Percentiles rank a stretch among this genome's conserved stretches.
These are phyloP conservation scores for Cephalotes varians DNA, from an alignment of 2,888 invertebrate genomes.

Conservation along the genomic window DNA sequence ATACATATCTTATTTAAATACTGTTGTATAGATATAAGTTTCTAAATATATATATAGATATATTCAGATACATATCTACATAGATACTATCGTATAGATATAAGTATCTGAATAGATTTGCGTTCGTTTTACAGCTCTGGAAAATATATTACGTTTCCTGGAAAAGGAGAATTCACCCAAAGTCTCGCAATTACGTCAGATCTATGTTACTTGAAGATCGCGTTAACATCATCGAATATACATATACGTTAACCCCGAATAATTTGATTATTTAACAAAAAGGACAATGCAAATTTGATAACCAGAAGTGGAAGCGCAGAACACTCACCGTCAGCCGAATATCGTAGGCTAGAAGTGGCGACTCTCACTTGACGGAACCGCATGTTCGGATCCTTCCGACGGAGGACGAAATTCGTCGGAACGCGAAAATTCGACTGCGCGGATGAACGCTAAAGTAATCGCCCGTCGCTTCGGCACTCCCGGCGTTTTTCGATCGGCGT, in stretches of 20 bases:
- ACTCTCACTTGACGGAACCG: not conserved
- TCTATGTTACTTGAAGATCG: slow-evolving; percentile 61
- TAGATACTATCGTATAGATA: not conserved
- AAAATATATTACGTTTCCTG: slow-evolving; percentile 66
- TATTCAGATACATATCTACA: not conserved
- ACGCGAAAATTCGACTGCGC: not conserved
- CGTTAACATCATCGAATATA: not conserved
- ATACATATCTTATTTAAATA: not conserved
- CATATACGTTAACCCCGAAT: not conserved
- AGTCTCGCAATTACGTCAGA: slow-evolving; percentile 55
- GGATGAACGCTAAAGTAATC: not conserved
- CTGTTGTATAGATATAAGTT: not conserved
- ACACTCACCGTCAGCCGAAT: not conserved
- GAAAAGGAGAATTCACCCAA: slow-evolving; percentile 62
- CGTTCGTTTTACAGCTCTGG: slow-evolving; percentile 60
- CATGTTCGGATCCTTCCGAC: not conserved
- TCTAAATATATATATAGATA: not conserved
- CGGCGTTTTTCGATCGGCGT: not conserved
- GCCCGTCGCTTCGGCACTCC: not conserved
- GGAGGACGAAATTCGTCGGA: not conserved
- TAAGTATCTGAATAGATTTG: slow-evolving; percentile 5
- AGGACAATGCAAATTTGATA: not conserved
- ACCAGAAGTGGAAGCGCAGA: not conserved
- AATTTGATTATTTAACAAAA: not conserved
- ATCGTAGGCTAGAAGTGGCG: not conserved